A percentile compares a stretch with the other conserved stretches of the same genome.
phyloP scores from a whole-genome alignment of 2,113 vertebrate species.

The Ondatra zibethicus region DNA sequence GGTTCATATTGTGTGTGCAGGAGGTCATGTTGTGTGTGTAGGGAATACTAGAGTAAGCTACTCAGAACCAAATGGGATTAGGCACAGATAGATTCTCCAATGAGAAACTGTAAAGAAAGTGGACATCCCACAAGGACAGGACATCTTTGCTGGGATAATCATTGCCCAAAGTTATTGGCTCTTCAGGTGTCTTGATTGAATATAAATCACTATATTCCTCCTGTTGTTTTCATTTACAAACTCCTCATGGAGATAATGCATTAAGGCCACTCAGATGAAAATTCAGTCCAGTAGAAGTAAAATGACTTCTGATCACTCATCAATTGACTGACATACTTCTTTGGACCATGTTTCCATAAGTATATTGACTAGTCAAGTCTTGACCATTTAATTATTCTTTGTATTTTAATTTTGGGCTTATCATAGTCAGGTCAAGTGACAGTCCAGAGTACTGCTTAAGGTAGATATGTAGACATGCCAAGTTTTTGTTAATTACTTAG shows the following conservation, averaged over 20 bases:
- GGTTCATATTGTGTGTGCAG: not conserved
- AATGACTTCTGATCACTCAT: not conserved
- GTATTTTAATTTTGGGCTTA: constrained; percentile 37
- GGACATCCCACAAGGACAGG: not conserved
- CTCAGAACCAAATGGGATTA: not conserved
- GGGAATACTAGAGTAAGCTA: not conserved
- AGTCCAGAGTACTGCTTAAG: not conserved
- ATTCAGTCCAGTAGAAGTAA: not conserved
- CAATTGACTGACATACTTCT: not conserved
- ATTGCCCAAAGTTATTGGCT: not conserved
- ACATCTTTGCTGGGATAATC: not conserved
- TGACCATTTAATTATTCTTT: not conserved
- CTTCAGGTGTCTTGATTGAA: not conserved
- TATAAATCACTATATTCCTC: not conserved
- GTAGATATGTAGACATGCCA: not conserved
- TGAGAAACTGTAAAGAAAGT: not conserved
- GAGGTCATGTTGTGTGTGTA: not conserved
- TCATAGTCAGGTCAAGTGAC: not conserved
- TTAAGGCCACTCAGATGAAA: constrained; percentile 7
- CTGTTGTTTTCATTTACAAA: not conserved
- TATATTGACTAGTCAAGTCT: not conserved
- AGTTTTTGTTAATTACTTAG: not conserved
- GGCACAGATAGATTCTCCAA: not conserved
- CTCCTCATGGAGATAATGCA: not conserved
- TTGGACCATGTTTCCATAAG: not conserved